Conservation (phyloP, 2,888 invertebrate species). For the Maniola hyperantus region DNA sequence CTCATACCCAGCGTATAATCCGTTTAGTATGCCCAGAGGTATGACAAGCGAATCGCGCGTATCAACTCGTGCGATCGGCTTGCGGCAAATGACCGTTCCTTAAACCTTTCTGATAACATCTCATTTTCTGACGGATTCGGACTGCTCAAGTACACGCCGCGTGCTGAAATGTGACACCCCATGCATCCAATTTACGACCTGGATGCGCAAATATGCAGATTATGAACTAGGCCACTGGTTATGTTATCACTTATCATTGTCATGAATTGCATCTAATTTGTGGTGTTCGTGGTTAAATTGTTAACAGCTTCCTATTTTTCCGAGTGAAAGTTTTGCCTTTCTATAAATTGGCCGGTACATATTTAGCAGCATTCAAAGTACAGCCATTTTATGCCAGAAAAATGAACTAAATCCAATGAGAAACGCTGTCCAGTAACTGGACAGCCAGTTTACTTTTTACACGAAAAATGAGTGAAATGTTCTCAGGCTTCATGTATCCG, state of each 20-base stretch:
- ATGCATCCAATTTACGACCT: constrained; percentile 18
- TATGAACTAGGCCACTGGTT: constrained; percentile 26
- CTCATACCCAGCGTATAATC: constrained; percentile 22
- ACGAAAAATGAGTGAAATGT: no score
- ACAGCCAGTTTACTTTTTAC: background rate
- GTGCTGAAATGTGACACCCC: constrained; percentile 16
- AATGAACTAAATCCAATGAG: background rate
- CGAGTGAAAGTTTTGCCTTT: constrained; percentile 5
- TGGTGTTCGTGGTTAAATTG: constrained; percentile 9
- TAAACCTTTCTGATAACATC: constrained; percentile 29
- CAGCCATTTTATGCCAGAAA: background rate
- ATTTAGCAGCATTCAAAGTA: background rate
- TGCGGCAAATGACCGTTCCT: constrained; percentile 32
- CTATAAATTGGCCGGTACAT: background rate
- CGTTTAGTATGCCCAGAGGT: constrained; percentile 37
- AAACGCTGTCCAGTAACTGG: background rate
- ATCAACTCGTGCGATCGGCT: constrained; percentile 36
- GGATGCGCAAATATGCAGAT: constrained; percentile 21
- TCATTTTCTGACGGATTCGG: constrained; percentile 17
- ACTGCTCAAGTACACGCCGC: constrained; percentile 2
- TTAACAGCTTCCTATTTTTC: constrained; percentile 8
- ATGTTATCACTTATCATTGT: constrained; percentile 17
- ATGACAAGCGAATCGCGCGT: constrained; percentile 32
- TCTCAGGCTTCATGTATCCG: no score
- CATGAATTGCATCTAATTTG: constrained; percentile 18